These are phyloP conservation scores for Rhea pennata DNA, from an alignment of 2,113 vertebrate genomes.

Conservation along the genomic window DNA sequence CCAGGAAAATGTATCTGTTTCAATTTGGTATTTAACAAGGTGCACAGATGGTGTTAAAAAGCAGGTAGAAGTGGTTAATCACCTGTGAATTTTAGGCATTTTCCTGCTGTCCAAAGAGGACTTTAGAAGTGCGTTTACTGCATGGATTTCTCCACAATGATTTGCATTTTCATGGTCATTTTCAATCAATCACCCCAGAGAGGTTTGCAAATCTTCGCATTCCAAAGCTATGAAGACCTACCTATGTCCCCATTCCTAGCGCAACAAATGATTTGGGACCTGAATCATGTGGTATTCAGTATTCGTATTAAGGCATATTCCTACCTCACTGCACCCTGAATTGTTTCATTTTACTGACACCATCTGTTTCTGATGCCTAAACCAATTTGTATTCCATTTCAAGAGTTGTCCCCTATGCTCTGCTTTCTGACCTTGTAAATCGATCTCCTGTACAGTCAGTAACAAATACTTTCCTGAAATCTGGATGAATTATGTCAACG, in stretches of 20 bases:
- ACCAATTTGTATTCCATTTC: constrained; percentile 53
- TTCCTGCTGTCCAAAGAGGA: constrained; percentile 46
- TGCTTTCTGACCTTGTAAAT: constrained; percentile 64
- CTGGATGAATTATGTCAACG: constrained; percentile 43
- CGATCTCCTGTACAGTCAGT: constrained; percentile 32
- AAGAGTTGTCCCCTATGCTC: constrained; percentile 11
- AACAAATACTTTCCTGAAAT: constrained; percentile 59
- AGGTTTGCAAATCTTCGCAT: constrained; percentile 21
- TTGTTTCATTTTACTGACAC: constrained; percentile 58
- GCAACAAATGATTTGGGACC: constrained; percentile 41
- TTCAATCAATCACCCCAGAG: constrained; percentile 42
- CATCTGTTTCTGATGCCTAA: constrained; percentile 54
- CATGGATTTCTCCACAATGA: background rate
- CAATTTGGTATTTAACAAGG: constrained; percentile 67
- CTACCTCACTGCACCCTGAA: constrained; percentile 33
- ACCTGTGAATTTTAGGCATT: constrained; percentile 70
- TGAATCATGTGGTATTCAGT: background rate
- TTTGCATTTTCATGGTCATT: constrained; percentile 56
- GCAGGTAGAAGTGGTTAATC: constrained; percentile 72
- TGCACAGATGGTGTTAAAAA: constrained; percentile 73
- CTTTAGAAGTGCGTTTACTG: constrained; percentile 29
- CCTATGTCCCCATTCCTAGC: background rate
- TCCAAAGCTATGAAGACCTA: background rate
- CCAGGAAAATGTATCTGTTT: constrained; percentile 61
- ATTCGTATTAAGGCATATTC: background rate